Conservation (phyloP, 2,797 vertebrate species). For the Micromesistius poutassou region DNA sequence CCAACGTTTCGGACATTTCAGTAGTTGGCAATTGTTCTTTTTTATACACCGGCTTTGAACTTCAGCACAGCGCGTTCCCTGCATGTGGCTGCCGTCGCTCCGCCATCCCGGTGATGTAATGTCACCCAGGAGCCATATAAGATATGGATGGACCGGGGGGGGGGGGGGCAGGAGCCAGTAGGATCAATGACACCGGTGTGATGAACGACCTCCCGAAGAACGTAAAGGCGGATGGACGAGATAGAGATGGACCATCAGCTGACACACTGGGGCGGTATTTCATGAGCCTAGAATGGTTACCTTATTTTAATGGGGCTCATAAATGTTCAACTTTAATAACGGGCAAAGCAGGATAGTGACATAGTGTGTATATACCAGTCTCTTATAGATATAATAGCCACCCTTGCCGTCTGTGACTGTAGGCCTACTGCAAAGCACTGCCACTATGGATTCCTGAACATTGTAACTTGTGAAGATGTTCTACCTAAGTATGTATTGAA, state of each 20-base stretch:
- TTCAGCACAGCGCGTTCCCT: neutral
- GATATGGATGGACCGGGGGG: neutral
- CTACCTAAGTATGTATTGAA: neutral
- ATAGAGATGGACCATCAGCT: neutral
- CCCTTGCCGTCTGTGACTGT: too few relatives aligned
- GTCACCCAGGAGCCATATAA: neutral
- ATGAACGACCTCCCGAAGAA: neutral
- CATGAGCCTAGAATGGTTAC: neutral
- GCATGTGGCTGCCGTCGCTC: neutral
- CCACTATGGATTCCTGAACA: neutral
- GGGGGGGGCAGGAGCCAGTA: neutral
- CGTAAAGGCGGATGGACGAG: neutral
- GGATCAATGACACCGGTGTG: neutral
- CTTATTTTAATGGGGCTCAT: neutral
- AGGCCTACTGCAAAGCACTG: neutral
- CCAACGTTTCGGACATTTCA: too few relatives aligned
- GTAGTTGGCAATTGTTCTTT: too few relatives aligned
- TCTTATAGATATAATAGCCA: neutral
- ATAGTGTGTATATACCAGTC: neutral
- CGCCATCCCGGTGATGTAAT: neutral
- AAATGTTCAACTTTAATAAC: conserved; percentile 5
- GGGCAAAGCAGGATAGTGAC: neutral
- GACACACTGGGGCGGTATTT: neutral
- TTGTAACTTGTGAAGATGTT: neutral
- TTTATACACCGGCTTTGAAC: neutral